Conservation (phyloP, 2,888 invertebrate genomes). For the Willowsia nigromaculata region DNA sequence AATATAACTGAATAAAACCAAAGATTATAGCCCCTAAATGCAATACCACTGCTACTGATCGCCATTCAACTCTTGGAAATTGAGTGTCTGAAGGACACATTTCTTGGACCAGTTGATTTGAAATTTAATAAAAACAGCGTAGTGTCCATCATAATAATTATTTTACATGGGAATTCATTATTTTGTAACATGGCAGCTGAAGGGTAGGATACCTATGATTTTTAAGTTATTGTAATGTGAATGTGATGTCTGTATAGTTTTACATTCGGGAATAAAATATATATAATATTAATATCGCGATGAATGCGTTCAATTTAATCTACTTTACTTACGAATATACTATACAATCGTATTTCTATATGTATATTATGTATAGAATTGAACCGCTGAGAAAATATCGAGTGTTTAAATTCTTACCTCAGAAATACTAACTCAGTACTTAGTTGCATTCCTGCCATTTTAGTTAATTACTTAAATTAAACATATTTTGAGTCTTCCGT, state of each 20-base stretch:
- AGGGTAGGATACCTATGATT: neutral
- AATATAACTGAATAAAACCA: slow-evolving; percentile 40
- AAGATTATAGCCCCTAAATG: slow-evolving; percentile 36
- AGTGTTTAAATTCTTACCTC: slow-evolving; percentile 40
- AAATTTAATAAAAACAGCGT: too few species aligned
- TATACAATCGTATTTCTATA: too few species aligned
- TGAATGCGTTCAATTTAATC: slow-evolving; percentile 47
- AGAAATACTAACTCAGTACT: slow-evolving; percentile 59
- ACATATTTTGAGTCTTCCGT: neutral
- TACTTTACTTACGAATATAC: slow-evolving; percentile 17
- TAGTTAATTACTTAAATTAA: neutral
- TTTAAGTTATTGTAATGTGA: neutral
- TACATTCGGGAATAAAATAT: slow-evolving; percentile 44
- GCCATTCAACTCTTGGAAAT: neutral
- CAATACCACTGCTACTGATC: slow-evolving; percentile 39
- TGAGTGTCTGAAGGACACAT: too few species aligned
- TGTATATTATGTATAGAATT: slow-evolving; percentile 20
- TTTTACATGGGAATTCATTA: neutral
- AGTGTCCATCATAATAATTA: too few species aligned
- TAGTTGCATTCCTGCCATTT: slow-evolving; percentile 57
- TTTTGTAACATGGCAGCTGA: slow-evolving; percentile 20
- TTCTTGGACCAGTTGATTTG: too few species aligned
- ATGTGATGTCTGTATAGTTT: slow-evolving; percentile 11
- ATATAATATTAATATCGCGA: slow-evolving; percentile 52
- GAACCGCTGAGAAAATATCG: slow-evolving; percentile 67